Conservation (phyloP, 1,140 invertebrate species). For the Brevipalpus yothersi region DNA sequence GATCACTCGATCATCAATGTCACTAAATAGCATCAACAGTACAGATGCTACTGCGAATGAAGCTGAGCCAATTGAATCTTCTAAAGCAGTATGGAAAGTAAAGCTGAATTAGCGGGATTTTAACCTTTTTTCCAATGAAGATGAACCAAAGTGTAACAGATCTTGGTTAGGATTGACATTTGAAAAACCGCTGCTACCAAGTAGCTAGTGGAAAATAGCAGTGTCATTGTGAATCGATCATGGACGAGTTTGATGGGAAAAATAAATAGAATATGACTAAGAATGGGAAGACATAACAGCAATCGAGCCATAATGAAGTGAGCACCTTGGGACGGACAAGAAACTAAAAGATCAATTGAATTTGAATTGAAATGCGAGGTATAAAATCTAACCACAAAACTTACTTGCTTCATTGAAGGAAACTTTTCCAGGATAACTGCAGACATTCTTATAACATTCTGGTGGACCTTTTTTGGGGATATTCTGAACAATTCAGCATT, state of each 20-base stretch:
- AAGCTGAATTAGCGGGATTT: slow-evolving; percentile 59
- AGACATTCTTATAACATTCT: neutral
- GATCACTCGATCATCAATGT: no score
- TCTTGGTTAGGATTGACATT: slow-evolving; percentile 22
- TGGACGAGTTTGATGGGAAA: slow-evolving; percentile 24
- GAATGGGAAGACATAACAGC: slow-evolving; percentile 35
- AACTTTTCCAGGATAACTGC: neutral
- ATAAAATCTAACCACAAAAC: neutral
- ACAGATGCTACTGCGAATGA: slow-evolving; percentile 56
- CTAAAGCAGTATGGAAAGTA: slow-evolving; percentile 74
- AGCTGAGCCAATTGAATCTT: slow-evolving; percentile 68
- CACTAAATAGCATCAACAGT: slow-evolving; percentile 42
- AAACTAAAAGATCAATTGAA: neutral
- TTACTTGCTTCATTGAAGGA: neutral
- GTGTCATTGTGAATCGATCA: slow-evolving; percentile 21
- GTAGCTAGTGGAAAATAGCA: slow-evolving; percentile 23
- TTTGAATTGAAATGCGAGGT: neutral
- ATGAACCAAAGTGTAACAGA: slow-evolving; percentile 28
- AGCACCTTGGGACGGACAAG: slow-evolving; percentile 7
- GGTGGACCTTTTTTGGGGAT: neutral
- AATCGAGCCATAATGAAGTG: slow-evolving; percentile 25
- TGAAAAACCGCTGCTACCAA: slow-evolving; percentile 23
- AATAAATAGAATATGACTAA: slow-evolving; percentile 32
- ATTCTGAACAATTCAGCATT: no score
- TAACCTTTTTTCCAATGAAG: slow-evolving; percentile 23